Base-by-base conservation (phyloP, 2,888 invertebrate species). In the Heteropelma amictum region DNA sequence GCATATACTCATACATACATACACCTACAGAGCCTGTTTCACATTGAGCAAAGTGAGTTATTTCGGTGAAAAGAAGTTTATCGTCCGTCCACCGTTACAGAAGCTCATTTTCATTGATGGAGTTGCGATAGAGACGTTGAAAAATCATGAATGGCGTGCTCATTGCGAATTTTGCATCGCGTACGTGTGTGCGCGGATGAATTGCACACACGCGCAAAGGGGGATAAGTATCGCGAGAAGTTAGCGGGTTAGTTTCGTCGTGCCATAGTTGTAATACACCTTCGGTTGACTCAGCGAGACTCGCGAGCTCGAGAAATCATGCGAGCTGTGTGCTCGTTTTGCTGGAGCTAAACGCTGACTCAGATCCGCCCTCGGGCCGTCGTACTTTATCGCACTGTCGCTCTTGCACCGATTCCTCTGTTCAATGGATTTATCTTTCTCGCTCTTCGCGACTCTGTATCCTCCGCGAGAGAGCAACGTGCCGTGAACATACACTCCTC, bases 201-300 rank as follows among this genome's bases (percentile, higher is more conserved):
- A 21, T 53, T 8, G 21, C 21, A 21, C 21, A 10, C 7, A 45
- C 45, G 17, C 5, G 21, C 21, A 10, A n/a, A n/a, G 2, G 8
- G 14, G 1, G n/a, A 47, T 8, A 38, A 56, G 38, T 38, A 38
- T 53, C 42, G 35, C 64, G 38, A 42, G 23, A 51, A 67, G 49
- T 47, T 17, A 30, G 70, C 75, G 71, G 64, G 68, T 80, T 49
- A 65, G 75, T 72, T 78, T 73, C 77, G 47, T 72, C 75, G 79
- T 8, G 28, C 51, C 12, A 30, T 40, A 40, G 68, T 60, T 45
- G 49, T 60, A 49, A 58, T 40, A 51, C 58, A 68, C 68, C 49
- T 68, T 51, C n/a, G 81, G 88, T 87, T 88, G 88, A 88, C 84
- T 87, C 84, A 84, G 81, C 85, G 86, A 81, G 82, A 85, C 82